Conservation (phyloP, 2,797 vertebrate species). For the Kryptopterus vitreolus region DNA sequence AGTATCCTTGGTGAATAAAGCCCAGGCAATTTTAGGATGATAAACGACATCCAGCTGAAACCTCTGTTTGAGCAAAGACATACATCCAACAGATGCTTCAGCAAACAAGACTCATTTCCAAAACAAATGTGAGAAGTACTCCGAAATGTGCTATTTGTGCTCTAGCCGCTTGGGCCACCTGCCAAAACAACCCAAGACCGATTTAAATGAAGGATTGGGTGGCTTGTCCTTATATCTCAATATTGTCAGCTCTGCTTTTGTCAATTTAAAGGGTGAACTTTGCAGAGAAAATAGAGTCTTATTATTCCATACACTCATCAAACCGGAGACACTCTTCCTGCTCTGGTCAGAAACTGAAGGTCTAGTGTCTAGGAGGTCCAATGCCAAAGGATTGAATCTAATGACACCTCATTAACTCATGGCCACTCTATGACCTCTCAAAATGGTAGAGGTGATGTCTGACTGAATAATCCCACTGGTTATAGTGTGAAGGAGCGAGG, state of each 20-base stretch:
- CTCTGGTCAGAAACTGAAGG: neutral
- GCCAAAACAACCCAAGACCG: slow-evolving; percentile 25
- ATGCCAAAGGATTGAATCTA: neutral
- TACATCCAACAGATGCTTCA: slow-evolving; percentile 32
- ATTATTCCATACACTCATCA: slow-evolving; percentile 16
- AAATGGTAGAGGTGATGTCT: neutral
- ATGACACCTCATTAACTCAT: neutral
- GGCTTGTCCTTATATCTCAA: slow-evolving; percentile 14
- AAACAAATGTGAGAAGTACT: slow-evolving; percentile 37
- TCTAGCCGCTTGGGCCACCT: slow-evolving; percentile 1
- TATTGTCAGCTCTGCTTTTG: slow-evolving; percentile 36
- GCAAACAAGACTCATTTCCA: slow-evolving; percentile 35
- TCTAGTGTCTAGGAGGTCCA: neutral
- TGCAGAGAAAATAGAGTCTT: slow-evolving; percentile 6
- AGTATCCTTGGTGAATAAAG: slow-evolving; percentile 24
- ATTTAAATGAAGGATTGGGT: slow-evolving; percentile 28
- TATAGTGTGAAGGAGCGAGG: too few relatives aligned
- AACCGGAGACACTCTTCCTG: neutral
- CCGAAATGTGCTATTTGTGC: slow-evolving; percentile 40
- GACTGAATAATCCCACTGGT: neutral
- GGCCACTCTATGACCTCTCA: neutral
- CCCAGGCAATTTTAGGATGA: slow-evolving; percentile 31
- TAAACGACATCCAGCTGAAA: slow-evolving; percentile 22
- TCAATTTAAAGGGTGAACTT: slow-evolving; percentile 33
- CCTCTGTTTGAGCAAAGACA: neutral